Percentiles rank a stretch among this genome's conserved stretches.
phyloP scores from a whole-genome alignment of 2,113 vertebrate species.

The Pseudonaja textilis region DNA sequence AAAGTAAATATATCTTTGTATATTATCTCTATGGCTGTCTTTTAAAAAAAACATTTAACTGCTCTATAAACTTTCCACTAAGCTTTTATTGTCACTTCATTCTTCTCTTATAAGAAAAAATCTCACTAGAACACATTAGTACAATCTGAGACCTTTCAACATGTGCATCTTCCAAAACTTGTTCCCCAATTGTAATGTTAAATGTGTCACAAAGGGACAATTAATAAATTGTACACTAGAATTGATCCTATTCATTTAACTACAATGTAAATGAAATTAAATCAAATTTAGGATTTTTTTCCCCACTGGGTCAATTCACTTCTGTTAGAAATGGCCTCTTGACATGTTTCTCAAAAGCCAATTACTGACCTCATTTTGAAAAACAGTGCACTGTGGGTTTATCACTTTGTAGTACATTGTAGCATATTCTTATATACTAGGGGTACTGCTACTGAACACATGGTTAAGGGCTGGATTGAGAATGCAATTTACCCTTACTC shows the following conservation, averaged over 20 bases:
- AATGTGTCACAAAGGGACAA: not conserved
- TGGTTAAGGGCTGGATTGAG: not conserved
- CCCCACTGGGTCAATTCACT: not conserved
- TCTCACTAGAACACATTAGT: not conserved
- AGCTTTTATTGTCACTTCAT: not conserved
- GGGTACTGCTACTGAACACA: not conserved
- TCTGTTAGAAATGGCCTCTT: not conserved
- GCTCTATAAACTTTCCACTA: not conserved
- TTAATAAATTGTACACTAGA: not conserved
- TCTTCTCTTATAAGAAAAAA: not conserved
- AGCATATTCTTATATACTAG: not conserved
- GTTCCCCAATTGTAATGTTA: not conserved
- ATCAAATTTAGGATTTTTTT: not conserved
- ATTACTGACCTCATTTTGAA: not conserved
- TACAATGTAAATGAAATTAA: not conserved
- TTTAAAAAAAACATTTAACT: not conserved
- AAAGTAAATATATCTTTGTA: not conserved
- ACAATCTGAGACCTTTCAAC: not conserved
- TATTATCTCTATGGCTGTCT: not conserved
- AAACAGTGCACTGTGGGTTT: not conserved
- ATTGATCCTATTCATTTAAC: not conserved
- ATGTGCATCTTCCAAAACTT: not conserved
- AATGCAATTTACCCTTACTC: not conserved
- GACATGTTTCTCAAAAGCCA: not conserved
- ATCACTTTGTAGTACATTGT: not conserved